phyloP scores from a whole-genome alignment of 1,140 invertebrate species.

The Pararge aegeria region DNA sequence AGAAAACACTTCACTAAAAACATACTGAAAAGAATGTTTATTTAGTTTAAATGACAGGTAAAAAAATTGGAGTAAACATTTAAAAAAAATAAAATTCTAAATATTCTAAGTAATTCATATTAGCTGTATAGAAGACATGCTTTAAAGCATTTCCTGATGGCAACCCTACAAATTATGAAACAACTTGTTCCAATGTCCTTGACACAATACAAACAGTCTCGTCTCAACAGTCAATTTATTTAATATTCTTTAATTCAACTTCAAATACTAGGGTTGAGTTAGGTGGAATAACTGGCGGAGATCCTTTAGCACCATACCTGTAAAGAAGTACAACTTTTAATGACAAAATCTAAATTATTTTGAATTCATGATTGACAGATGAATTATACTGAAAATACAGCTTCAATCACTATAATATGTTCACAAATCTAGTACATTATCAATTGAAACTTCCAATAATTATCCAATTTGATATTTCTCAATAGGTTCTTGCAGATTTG shows the following conservation, averaged over 20 bases:
- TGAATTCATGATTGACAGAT: too few species aligned
- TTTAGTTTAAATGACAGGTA: too few species aligned
- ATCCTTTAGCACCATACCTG: constrained; percentile 90
- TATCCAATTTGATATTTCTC: too few species aligned
- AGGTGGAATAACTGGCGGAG: constrained; percentile 90
- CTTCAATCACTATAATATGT: too few species aligned
- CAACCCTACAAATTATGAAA: constrained; percentile 35
- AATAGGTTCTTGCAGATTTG: too few species aligned
- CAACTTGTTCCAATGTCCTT: constrained; percentile 3
- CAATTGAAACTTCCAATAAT: too few species aligned
- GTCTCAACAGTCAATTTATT: constrained; percentile 75
- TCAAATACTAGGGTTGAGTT: constrained; percentile 93
- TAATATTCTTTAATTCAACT: constrained; percentile 91
- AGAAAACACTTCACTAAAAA: too few species aligned
- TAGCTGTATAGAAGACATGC: neutral
- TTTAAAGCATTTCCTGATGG: constrained; percentile 22
- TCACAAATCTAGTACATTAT: too few species aligned
- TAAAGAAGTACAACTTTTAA: too few species aligned
- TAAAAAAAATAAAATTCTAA: constrained; percentile 16
- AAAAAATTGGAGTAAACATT: constrained; percentile 6
- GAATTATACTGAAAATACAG: too few species aligned
- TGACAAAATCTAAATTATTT: too few species aligned
- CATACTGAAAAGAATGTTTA: too few species aligned
- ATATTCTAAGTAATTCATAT: constrained; percentile 5
- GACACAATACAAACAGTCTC: neutral